These are phyloP conservation scores for Acholoe squamosa DNA, from an alignment of 2,888 invertebrate species.

Conservation along the genomic window DNA sequence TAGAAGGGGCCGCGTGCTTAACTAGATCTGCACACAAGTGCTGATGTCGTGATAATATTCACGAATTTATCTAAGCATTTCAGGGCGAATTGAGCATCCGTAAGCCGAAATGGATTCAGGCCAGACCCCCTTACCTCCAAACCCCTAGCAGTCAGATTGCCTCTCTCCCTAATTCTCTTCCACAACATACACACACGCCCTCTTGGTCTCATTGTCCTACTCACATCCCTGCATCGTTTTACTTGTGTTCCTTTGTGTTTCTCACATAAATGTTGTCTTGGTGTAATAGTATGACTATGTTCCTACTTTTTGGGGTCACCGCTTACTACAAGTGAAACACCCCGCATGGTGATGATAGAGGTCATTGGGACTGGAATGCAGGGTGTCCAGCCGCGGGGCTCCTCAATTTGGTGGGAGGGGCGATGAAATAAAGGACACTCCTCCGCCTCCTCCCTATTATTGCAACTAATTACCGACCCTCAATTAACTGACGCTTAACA, in stretches of 20 bases:
- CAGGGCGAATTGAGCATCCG: slow-evolving; percentile 55
- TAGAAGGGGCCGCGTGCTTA: slow-evolving; percentile 11
- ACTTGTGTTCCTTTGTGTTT: no score
- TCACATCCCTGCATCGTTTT: background rate
- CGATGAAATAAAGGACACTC: slow-evolving; percentile 32
- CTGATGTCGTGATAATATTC: slow-evolving; percentile 62
- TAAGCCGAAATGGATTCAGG: slow-evolving; percentile 56
- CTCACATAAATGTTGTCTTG: no score
- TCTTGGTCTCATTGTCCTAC: background rate
- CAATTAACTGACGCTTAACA: slow-evolving; percentile 51
- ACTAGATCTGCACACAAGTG: background rate
- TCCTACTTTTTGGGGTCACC: background rate
- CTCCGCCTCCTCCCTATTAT: slow-evolving; percentile 40
- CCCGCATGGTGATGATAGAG: background rate
- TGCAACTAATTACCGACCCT: slow-evolving; percentile 58
- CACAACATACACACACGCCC: background rate
- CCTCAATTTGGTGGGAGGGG: slow-evolving; percentile 17
- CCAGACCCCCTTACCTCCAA: background rate
- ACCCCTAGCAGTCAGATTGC: no score
- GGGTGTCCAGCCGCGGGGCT: slow-evolving; percentile 22
- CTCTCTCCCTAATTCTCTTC: background rate
- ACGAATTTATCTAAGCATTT: slow-evolving; percentile 58
- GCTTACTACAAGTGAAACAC: background rate
- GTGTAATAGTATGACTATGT: no score
- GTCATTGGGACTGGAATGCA: background rate